A percentile compares a stretch with the other conserved stretches of the same genome.
These are phyloP conservation scores for Lophochroa leadbeateri DNA, from an alignment of 2,113 vertebrate genomes.

Conservation along the genomic window DNA sequence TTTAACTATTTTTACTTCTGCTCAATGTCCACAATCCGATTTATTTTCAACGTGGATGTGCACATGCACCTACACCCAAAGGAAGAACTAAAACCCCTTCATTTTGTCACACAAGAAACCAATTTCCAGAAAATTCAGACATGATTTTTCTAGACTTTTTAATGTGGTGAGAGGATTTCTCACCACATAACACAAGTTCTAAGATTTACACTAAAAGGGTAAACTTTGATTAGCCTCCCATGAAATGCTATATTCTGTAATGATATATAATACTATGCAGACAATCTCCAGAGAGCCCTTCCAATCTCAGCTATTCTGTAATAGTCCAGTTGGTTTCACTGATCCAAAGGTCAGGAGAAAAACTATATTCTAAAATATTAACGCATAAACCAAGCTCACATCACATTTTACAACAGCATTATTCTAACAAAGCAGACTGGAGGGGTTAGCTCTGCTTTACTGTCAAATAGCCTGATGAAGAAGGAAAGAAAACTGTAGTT, in stretches of 20 bases:
- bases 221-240: not conserved
- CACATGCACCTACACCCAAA: not conserved
- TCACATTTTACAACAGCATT: not conserved
- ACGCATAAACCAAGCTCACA: accelerated
- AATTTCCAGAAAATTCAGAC: not conserved
- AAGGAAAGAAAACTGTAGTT: not conserved
- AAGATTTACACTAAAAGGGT: not conserved
- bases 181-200: not conserved
- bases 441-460: not conserved
- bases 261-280: accelerated
- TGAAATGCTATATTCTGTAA: not conserved
- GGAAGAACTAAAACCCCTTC: not conserved
- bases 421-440: not conserved
- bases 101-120: not conserved
- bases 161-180: not conserved
- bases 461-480: not conserved
- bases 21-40: not conserved
- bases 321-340: not conserved
- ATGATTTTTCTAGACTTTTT: not conserved
- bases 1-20: not conserved
- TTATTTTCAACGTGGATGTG: accelerated
- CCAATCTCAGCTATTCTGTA: not conserved
- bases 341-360: not conserved
- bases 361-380: not conserved
- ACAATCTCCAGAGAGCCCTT: not conserved